phyloP scores from a whole-genome alignment of 2,797 vertebrate species.

The Peromyscus melanophrys region DNA sequence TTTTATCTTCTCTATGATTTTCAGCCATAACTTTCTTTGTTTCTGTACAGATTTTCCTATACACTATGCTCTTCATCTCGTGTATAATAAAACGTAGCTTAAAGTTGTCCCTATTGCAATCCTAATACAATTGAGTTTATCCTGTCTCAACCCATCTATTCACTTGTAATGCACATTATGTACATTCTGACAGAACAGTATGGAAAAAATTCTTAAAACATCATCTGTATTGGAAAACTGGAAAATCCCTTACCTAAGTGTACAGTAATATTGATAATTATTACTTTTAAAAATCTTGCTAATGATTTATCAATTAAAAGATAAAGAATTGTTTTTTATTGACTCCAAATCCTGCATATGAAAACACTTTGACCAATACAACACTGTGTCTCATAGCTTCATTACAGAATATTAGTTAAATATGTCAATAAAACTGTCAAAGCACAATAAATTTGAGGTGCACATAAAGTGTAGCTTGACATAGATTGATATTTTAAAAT shows the following conservation, averaged over 20 bases:
- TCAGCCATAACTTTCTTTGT: neutral
- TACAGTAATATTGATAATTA: neutral
- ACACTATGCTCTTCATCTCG: neutral
- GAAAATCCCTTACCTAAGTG: neutral
- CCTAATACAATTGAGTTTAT: neutral
- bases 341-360: slow-evolving; percentile 44
- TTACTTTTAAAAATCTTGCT: slow-evolving; percentile 30
- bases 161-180: neutral
- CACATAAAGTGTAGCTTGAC: slow-evolving; percentile 60
- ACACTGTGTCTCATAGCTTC: slow-evolving; percentile 5
- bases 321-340: slow-evolving; percentile 29
- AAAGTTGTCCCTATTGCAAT: neutral
- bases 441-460: slow-evolving; percentile 59
- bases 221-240: neutral
- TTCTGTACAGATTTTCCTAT: neutral
- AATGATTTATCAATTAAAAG: slow-evolving; percentile 60
- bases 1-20: neutral
- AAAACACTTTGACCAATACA: slow-evolving; percentile 32
- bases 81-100: slow-evolving; percentile 10
- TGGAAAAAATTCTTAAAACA: neutral
- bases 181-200: neutral
- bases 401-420: slow-evolving; percentile 60
- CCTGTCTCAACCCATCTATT: fast-evolving
- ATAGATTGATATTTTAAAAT: slow-evolving; percentile 65
- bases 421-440: slow-evolving; percentile 62